Base-by-base conservation (phyloP, 2,113 vertebrate genomes). In the Polypterus bichir region DNA sequence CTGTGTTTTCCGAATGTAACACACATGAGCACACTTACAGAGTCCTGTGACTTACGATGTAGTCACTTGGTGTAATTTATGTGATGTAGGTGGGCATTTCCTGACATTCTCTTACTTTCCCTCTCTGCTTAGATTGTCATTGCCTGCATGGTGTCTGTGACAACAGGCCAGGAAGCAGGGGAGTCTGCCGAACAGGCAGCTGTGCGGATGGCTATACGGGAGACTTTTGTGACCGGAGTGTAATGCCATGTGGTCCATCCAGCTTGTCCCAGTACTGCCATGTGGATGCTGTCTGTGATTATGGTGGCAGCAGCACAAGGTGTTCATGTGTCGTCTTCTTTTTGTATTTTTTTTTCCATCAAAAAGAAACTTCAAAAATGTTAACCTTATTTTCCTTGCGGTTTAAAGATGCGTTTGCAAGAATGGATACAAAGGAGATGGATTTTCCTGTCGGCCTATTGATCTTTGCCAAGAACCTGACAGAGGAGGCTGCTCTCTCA, bases 141-240 rank as follows among this genome's bases (percentile, higher is more conserved):
- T 98, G 96, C 57, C 63, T 94, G 59, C 92, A 97, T 3, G 96
- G 96, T 1, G 66, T 81, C n/a, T 99, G 96, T 75, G 96, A 98
- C 76, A 98, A 97, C 77, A 88, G 95, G 9, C 92, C 93, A 0
- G 88, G 87, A 78, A 92, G 88, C 0, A 60, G 72, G 0, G 95
- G 96, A 0, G 71, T 82, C 49, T 99, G 96, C 69, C 91, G 92
- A 57, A 68, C 68, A 1, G 88, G 79, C 54, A 88, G 93, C 0
- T 99, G 96, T 67, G 47, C 68, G 49, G 80, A 80, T 1, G 92
- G 90, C 49, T 95, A 78, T 68, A 85, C 76, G 0, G 95, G 95
- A 11, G 84, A 81, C 4, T 79, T 86, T 70, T 99, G 96, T 71
- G 90, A 98, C n/a, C 83, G 59, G 62, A 78, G 44, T 0, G 66